Percentiles rank a stretch among this genome's conserved stretches.
Conservation (phyloP, 2,113 vertebrate genomes). For the Lamprotornis superbus region DNA sequence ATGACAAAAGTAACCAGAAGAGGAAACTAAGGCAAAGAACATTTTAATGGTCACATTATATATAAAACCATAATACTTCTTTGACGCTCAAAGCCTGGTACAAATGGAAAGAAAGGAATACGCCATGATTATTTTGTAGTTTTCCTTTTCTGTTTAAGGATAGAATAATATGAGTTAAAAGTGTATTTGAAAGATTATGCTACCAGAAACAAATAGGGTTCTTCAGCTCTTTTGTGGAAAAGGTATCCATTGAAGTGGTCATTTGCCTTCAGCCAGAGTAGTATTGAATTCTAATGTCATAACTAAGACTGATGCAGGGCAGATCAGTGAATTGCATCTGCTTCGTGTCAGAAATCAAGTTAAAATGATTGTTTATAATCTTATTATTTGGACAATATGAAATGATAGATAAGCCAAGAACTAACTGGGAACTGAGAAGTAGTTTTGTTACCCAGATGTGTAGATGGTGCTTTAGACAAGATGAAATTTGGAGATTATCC, state of each 20-base stretch:
- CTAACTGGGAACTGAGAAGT: not conserved
- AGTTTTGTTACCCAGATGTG: not conserved
- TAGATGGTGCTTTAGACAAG: not conserved
- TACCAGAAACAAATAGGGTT: not conserved
- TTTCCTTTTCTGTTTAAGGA: not conserved
- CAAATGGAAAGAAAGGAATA: not conserved
- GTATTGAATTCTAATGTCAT: not conserved
- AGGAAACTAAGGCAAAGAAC: not conserved
- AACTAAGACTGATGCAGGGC: not conserved
- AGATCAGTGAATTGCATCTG: not conserved
- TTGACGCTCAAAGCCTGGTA: not conserved
- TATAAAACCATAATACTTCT: not conserved
- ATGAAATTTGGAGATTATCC: not conserved
- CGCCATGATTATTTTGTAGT: rapidly evolving
- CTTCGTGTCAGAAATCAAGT: not conserved
- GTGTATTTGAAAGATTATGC: not conserved
- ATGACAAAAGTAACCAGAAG: not conserved
- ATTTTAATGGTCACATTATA: not conserved
- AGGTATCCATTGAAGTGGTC: not conserved
- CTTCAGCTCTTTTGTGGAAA: not conserved
- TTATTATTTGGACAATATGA: not conserved
- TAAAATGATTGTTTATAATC: not conserved
- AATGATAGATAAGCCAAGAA: not conserved
- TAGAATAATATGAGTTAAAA: not conserved
- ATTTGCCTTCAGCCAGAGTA: not conserved